These are phyloP conservation scores for Conopomorpha cramerella DNA, from an alignment of 1,140 invertebrate species.

Conservation along the genomic window DNA sequence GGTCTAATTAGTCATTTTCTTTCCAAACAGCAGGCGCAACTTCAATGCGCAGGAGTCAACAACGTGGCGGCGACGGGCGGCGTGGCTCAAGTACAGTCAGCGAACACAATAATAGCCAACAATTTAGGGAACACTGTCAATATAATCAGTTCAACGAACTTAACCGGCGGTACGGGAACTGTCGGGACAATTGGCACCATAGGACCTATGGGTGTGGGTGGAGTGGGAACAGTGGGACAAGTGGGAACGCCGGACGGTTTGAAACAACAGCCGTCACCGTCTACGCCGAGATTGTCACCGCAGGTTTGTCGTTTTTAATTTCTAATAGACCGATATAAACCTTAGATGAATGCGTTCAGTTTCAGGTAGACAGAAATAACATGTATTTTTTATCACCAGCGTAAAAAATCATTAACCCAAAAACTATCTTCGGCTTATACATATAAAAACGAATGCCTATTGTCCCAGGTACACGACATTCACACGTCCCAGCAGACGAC, in stretches of 20 bases:
- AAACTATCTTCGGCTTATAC: neutral
- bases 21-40: conserved; percentile 38
- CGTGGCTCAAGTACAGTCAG: conserved; percentile 16
- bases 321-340: no score
- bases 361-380: no score
- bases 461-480: conserved; percentile 17
- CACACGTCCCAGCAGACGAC: conserved; percentile 42
- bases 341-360: no score
- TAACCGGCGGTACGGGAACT: conserved; percentile 15
- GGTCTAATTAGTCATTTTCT: no score
- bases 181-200: conserved; percentile 11
- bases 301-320: neutral
- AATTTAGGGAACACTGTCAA: no score
- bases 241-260: conserved; percentile 18
- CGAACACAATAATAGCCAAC: no score
- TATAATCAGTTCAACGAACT: no score
- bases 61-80: conserved; percentile 15
- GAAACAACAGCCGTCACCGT: conserved; percentile 37
- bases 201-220: conserved; percentile 3
- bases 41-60: conserved; percentile 35
- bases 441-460: conserved; percentile 1
- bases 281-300: neutral
- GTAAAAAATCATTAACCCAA: no score
- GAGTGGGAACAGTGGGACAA: neutral
- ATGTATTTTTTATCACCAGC: no score